Conservation (phyloP, 2,888 invertebrate species). For the Agrochola lychnidis region DNA sequence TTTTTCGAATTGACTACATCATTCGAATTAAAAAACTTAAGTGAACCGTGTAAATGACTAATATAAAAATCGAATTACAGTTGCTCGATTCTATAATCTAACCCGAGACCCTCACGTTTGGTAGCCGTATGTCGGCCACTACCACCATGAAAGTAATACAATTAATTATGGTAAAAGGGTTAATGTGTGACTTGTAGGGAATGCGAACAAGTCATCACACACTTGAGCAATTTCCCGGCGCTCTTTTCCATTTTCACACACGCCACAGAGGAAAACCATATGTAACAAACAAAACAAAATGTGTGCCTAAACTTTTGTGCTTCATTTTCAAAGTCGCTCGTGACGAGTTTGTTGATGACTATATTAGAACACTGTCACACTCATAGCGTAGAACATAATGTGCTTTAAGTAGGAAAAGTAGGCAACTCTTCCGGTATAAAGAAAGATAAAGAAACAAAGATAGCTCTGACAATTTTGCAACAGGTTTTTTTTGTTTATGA, state of each 20-base stretch:
- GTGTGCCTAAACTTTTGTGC: constrained; percentile 5
- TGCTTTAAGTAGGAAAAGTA: background rate
- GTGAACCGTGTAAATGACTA: constrained; percentile 2
- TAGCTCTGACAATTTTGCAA: background rate
- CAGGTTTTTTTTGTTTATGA: background rate
- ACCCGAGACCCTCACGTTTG: background rate
- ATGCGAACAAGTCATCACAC: constrained; percentile 45
- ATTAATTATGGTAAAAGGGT: constrained; percentile 49
- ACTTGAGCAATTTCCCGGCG: constrained; percentile 28
- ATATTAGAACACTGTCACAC: background rate
- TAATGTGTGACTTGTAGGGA: constrained; percentile 23
- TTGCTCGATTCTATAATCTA: background rate
- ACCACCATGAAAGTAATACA: constrained; percentile 27
- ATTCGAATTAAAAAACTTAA: background rate
- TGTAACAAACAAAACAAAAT: constrained; percentile 27
- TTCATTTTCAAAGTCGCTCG: constrained; percentile 16
- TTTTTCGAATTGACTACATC: background rate
- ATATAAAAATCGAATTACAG: constrained; percentile 4
- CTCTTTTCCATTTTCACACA: constrained; percentile 11
- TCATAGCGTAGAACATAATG: background rate
- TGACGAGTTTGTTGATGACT: constrained; percentile 10
- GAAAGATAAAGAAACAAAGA: background rate
- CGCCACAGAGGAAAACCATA: constrained; percentile 32
- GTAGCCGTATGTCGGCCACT: background rate
- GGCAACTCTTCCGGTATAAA: background rate